A percentile compares a stretch with the other conserved stretches of the same genome.
These are phyloP conservation scores for Pedetes capensis DNA, from an alignment of 2,113 vertebrate species.

Conservation along the genomic window DNA sequence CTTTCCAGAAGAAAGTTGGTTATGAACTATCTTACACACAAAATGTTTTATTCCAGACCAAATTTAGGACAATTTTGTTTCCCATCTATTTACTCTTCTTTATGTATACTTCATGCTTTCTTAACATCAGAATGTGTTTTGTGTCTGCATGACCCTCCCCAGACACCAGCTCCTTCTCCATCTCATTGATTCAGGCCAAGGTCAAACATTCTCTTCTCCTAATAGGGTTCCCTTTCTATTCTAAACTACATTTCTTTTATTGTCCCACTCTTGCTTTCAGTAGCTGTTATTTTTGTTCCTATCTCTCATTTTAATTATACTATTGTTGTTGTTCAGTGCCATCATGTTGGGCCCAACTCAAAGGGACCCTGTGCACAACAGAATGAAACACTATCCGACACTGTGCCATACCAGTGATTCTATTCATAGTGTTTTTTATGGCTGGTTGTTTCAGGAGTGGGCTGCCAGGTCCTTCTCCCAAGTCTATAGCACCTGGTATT, in stretches of 20 bases:
- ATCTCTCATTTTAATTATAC: background rate
- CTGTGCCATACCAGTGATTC: no score
- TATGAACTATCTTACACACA: background rate
- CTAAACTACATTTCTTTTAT: background rate
- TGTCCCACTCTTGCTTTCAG: background rate
- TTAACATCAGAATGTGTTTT: background rate
- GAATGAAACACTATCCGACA: no score
- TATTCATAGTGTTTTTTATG: no score
- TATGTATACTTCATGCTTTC: background rate
- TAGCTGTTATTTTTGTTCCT: background rate
- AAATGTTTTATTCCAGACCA: background rate
- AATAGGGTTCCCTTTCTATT: background rate
- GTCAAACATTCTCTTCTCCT: background rate
- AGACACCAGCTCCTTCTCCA: background rate
- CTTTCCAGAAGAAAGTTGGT: slow-evolving; percentile 42
- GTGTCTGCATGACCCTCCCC: background rate
- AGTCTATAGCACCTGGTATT: no score
- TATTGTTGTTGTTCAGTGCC: no score
- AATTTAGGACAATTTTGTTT: background rate
- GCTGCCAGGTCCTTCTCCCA: no score
- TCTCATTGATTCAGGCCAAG: background rate
- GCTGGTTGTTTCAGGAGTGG: no score
- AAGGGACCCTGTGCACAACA: no score
- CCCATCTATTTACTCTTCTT: background rate
- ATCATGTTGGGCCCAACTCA: no score